Percentiles rank a stretch among this genome's conserved stretches.
phyloP scores from a whole-genome alignment of 2,888 invertebrate species.

The Netelia inedita region DNA sequence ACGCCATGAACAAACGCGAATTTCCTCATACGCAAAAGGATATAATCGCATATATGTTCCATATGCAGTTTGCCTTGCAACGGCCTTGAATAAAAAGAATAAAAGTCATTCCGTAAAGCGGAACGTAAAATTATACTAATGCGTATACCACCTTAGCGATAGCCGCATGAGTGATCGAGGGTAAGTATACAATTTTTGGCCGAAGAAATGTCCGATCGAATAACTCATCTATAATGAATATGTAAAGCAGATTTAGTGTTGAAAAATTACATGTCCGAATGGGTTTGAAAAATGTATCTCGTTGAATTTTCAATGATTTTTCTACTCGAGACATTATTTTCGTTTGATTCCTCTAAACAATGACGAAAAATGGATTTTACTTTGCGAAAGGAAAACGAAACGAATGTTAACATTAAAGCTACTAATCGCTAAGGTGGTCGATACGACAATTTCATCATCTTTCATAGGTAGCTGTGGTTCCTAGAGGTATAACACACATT shows the following conservation, averaged over 20 bases:
- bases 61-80: constrained; percentile 21
- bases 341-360: not conserved
- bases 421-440: constrained; percentile 75
- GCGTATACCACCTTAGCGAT: constrained; percentile 76
- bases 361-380: not conserved
- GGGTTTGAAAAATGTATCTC: constrained; percentile 40
- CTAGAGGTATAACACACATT: constrained; percentile 75
- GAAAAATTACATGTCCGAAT: constrained; percentile 38
- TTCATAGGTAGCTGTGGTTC: constrained; percentile 73
- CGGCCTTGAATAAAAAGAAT: constrained; percentile 10
- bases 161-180: constrained; percentile 67
- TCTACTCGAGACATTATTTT: not conserved
- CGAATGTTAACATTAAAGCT: constrained; percentile 8
- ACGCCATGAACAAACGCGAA: not conserved
- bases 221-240: constrained; percentile 21
- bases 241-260: constrained; percentile 24
- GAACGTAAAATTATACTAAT: constrained; percentile 65
- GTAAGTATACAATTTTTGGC: constrained; percentile 67
- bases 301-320: not conserved
- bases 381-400: not conserved
- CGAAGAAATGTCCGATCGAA: constrained; percentile 45
- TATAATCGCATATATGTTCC: constrained; percentile 6
- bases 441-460: constrained; percentile 68
- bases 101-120: constrained; percentile 39
- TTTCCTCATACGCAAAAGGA: constrained; percentile 1